Evolutionary conservation across 2,113 vertebrate genomes (phyloP).

Genomic region (Austrofundulus limnaeus): DNA sequence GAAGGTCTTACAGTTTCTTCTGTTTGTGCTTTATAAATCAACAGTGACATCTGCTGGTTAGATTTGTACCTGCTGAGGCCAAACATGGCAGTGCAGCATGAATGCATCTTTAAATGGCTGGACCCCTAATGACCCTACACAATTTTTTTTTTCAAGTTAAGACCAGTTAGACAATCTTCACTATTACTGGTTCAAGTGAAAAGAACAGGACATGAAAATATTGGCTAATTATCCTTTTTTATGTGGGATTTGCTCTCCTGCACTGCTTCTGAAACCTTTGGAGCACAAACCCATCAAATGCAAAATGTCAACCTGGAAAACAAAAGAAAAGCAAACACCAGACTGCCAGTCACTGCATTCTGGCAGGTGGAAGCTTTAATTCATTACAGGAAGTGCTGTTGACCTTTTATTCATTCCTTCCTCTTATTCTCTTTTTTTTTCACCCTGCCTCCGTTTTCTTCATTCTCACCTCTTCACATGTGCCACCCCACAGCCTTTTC

Average conservation of each 20-base stretch:
- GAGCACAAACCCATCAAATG: conserved; percentile 27
- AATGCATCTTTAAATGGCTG: not conserved
- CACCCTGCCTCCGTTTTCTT: not conserved
- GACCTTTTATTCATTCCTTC: conserved; percentile 28
- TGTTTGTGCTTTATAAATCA: conserved; percentile 23
- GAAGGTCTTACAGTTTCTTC: too few relatives aligned
- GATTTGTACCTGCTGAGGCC: not conserved
- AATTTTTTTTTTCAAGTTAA: conserved; percentile 9
- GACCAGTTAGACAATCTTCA: conserved; percentile 2
- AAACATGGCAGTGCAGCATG: not conserved
- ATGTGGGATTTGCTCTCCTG: conserved; percentile 16
- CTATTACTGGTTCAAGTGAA: not conserved
- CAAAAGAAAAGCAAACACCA: not conserved
- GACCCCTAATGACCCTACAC: conserved; percentile 2
- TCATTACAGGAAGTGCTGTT: conserved; percentile 7
- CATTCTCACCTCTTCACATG: conserved; percentile 1
- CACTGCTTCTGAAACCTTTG: conserved; percentile 26
- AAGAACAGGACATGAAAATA: conserved; percentile 15
- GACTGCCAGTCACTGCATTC: conserved; percentile 8
- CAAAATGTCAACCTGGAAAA: conserved; percentile 16
- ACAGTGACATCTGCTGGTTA: conserved; percentile 59
- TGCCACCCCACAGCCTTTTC: not conserved
- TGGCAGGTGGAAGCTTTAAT: not conserved
- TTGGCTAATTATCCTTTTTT: conserved; percentile 20
- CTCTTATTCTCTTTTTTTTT: not conserved